A percentile compares a stretch with the other conserved stretches of the same genome.
phyloP scores from a whole-genome alignment of 2,888 invertebrate species.

The Mimachlamys varia region DNA sequence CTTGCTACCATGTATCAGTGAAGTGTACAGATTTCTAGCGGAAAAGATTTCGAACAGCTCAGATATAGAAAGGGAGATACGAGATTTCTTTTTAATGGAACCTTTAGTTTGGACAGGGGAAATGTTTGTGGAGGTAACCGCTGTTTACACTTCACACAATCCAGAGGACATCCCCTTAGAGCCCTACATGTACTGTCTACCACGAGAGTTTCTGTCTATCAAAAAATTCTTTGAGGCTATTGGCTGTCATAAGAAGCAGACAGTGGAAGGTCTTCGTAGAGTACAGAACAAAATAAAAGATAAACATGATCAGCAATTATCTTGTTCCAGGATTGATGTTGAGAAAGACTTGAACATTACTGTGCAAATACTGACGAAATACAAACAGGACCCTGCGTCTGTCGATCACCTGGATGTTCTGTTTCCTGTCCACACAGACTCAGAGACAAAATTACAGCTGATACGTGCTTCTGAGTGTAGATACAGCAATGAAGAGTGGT shows the following conservation, averaged over 20 bases:
- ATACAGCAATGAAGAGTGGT: constrained; percentile 55
- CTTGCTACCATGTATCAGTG: constrained; percentile 41
- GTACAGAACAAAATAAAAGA: constrained; percentile 49
- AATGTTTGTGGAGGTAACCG: constrained; percentile 49
- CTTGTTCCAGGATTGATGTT: neutral
- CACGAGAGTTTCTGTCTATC: constrained; percentile 50
- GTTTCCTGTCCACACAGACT: constrained; percentile 44
- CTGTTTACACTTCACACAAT: constrained; percentile 43
- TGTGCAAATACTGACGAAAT: constrained; percentile 52
- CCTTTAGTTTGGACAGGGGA: constrained; percentile 56
- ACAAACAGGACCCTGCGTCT: constrained; percentile 38
- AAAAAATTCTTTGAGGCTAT: constrained; percentile 45
- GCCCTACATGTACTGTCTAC: constrained; percentile 56
- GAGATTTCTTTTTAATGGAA: neutral
- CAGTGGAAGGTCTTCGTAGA: constrained; percentile 41
- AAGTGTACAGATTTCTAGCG: constrained; percentile 48
- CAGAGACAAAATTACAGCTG: constrained; percentile 41
- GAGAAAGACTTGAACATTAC: constrained; percentile 50
- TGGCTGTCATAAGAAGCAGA: constrained; percentile 52
- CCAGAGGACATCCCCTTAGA: constrained; percentile 48
- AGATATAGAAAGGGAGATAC: neutral
- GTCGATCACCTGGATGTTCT: constrained; percentile 41
- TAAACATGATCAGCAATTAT: constrained; percentile 28
- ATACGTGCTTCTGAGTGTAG: constrained; percentile 49
- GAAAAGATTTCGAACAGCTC: neutral